These are phyloP conservation scores for Poeciliopsis infans DNA, from an alignment of 2,797 vertebrate genomes.

Conservation along the genomic window DNA sequence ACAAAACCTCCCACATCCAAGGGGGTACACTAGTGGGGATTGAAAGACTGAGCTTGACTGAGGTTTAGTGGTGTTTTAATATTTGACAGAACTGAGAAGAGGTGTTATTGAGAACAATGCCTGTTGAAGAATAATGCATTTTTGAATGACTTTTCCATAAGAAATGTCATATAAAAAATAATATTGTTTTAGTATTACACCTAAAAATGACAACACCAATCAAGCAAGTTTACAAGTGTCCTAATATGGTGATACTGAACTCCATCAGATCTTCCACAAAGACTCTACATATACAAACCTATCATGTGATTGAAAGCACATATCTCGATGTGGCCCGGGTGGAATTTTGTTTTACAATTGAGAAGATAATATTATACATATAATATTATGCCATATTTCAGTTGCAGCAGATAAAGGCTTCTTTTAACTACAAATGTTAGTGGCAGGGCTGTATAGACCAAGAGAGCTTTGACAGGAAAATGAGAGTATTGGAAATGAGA, in stretches of 20 bases:
- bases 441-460: not conserved
- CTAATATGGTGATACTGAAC: not conserved
- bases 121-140: no score
- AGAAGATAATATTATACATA: not conserved
- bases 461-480: not conserved
- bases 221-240: not conserved
- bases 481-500: not conserved
- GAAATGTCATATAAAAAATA: not conserved
- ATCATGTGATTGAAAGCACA: not conserved
- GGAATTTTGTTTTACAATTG: no score
- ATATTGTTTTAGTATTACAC: not conserved
- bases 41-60: not conserved
- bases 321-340: no score
- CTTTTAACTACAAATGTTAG: not conserved
- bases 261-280: not conserved
- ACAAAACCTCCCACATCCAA: constrained; percentile 45
- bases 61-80: not conserved
- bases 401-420: not conserved
- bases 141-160: no score
- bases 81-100: not conserved
- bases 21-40: constrained; percentile 3
- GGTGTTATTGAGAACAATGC: not conserved
- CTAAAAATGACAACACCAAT: not conserved
- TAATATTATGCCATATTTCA: not conserved
- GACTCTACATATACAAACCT: not conserved